Base-by-base conservation (phyloP, 2,888 invertebrate species). In the Nomada ruficornis region DNA sequence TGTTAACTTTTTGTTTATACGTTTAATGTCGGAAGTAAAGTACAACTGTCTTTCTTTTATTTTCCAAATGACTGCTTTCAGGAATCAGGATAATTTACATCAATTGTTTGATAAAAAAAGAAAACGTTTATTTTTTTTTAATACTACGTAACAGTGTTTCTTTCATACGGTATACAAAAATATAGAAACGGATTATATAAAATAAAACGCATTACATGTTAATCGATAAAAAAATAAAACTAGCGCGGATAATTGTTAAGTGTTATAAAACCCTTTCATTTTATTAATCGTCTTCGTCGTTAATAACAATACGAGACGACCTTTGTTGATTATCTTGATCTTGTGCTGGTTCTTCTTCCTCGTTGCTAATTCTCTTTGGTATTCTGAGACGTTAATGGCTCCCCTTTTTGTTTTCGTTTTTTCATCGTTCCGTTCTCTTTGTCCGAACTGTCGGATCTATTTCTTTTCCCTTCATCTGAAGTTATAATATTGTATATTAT, bases 321-420 rank as follows among this genome's bases (percentile, higher is more conserved):
- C 88, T 90, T 47, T 81, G 77, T 73, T 85, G 84, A 50, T 77
- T 42, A 65, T 55, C 54, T 84, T 80, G 65, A 54, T 85, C 81
- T 82, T 74, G 75, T 62, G 29, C 3, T 9, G 42, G 26, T 65
- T 77, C 80, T 42, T 84, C 84, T 13, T 87, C 86, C 44, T 85
- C 86, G 64, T 88, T 89, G 60, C 78, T 87, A 60, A 86, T 82
- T 88, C 60, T 54, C n/a, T 36, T 67, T 29, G 13, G 52, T 62
- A 60, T 77, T 23, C 54, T 47, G 65, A 57, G 65, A 60, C 57
- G 23, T 63, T 54, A 72, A 54, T 44, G 71, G 47, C 15, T 80
- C 89, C 7, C 86, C 85, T 69, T 93, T 93, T 23, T 93, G 2
- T 92, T 60, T 93, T 93, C 93, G 93, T 85, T 91, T 93, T 74